These are phyloP conservation scores for Caerostris extrusa DNA, from an alignment of 1,140 invertebrate genomes.

Conservation along the genomic window DNA sequence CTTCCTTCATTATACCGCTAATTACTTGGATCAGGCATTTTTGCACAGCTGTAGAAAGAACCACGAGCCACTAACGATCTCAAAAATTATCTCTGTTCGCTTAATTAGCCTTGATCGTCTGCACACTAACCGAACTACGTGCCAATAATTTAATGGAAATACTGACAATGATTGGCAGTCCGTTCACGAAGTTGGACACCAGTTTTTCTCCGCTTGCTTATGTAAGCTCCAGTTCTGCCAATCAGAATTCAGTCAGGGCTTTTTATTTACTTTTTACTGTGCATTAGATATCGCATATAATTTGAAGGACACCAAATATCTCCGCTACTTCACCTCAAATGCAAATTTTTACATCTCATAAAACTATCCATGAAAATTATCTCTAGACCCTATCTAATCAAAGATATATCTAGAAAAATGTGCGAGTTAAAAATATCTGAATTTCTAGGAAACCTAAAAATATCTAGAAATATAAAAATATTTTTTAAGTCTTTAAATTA, in stretches of 20 bases:
- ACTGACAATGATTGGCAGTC: not conserved
- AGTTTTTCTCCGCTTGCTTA: conserved; percentile 4
- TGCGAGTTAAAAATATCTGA: too few species aligned
- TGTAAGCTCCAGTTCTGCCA: not conserved
- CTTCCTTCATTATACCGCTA: not conserved
- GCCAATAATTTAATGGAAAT: not conserved
- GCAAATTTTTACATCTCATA: not conserved
- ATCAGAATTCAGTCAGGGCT: not conserved
- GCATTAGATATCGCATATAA: not conserved
- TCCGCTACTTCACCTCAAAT: not conserved
- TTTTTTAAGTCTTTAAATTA: too few species aligned
- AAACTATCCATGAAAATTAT: not conserved
- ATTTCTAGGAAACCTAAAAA: too few species aligned
- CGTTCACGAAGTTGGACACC: not conserved
- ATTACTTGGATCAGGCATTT: not conserved
- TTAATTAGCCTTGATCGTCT: conserved; percentile 33
- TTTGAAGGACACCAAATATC: not conserved
- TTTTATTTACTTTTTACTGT: too few species aligned
- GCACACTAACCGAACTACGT: not conserved
- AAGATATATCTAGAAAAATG: not conserved
- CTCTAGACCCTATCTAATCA: not conserved
- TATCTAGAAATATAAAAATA: too few species aligned
- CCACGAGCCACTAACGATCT: not conserved
- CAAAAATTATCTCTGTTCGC: not conserved
- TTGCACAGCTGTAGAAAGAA: not conserved